A percentile compares a stretch with the other conserved stretches of the same genome.
phyloP scores from a whole-genome alignment of 2,888 invertebrate species.

The Teinopalpus imperialis region DNA sequence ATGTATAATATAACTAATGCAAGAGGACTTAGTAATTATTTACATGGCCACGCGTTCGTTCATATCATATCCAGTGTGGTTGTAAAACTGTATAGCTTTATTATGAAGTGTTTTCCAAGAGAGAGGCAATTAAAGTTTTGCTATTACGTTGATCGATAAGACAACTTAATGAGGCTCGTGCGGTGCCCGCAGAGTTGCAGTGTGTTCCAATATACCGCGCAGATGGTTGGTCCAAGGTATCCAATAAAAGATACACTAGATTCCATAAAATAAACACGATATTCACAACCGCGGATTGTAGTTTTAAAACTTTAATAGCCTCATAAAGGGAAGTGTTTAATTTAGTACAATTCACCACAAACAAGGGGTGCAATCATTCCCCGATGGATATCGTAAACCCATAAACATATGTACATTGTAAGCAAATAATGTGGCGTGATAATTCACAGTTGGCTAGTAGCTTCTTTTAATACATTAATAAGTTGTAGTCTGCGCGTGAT shows the following conservation, averaged over 20 bases:
- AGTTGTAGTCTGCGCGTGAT: no score
- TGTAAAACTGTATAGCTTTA: conserved; percentile 17
- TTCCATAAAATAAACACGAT: no score
- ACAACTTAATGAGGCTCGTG: conserved; percentile 27
- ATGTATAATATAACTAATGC: no score
- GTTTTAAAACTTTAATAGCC: background rate
- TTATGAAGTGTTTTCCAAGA: conserved; percentile 26
- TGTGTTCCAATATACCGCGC: background rate
- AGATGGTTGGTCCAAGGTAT: conserved; percentile 3
- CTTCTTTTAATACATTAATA: no score
- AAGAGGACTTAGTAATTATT: no score
- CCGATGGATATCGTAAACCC: background rate
- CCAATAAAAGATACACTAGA: no score
- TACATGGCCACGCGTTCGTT: background rate
- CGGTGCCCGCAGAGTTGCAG: conserved; percentile 10
- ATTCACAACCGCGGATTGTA: no score
- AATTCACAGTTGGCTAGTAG: no score
- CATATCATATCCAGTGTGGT: background rate
- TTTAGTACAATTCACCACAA: background rate
- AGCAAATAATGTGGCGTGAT: no score
- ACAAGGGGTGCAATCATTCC: background rate
- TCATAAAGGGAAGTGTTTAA: background rate
- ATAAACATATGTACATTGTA: no score
- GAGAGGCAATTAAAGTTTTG: conserved; percentile 27
- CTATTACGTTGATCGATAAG: conserved; percentile 28